These are phyloP conservation scores for Brachionus manjavacas DNA, from an alignment of 1,140 invertebrate genomes.

Conservation along the genomic window DNA sequence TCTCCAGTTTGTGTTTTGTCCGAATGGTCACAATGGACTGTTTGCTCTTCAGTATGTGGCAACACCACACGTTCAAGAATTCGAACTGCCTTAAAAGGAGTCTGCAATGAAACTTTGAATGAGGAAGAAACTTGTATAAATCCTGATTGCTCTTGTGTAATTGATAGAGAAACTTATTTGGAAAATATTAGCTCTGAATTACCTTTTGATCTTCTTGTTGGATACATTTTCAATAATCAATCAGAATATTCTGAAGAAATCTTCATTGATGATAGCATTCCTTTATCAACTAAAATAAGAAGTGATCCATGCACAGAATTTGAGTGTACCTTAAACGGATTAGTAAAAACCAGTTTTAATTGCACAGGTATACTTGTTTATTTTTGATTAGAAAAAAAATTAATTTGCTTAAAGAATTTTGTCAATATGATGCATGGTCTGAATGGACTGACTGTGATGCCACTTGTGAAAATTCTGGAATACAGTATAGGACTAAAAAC, in stretches of 20 bases:
- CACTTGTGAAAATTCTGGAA: slow-evolving; percentile 13
- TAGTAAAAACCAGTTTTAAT: not conserved
- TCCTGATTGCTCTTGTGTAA: not conserved
- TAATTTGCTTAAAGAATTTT: not conserved
- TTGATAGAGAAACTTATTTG: not conserved
- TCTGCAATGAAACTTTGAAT: not conserved
- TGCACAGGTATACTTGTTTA: not conserved
- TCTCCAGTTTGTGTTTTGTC: not conserved
- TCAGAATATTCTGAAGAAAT: not conserved
- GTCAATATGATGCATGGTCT: slow-evolving; percentile 36
- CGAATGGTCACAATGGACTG: not conserved
- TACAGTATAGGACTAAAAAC: not conserved
- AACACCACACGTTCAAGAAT: not conserved
- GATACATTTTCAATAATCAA: slow-evolving; percentile 3
- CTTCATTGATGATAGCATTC: not conserved
- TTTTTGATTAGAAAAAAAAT: not conserved
- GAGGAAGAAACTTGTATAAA: not conserved
- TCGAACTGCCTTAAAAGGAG: not conserved
- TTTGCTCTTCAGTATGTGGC: not conserved
- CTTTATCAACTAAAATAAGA: not conserved
- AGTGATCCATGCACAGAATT: slow-evolving; percentile 25
- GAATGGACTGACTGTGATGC: slow-evolving; percentile 44
- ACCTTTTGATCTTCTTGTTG: not conserved
- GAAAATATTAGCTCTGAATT: not conserved
- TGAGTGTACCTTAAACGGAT: not conserved